Conservation (phyloP, 1,140 invertebrate species). For the Heliconius hermathena region DNA sequence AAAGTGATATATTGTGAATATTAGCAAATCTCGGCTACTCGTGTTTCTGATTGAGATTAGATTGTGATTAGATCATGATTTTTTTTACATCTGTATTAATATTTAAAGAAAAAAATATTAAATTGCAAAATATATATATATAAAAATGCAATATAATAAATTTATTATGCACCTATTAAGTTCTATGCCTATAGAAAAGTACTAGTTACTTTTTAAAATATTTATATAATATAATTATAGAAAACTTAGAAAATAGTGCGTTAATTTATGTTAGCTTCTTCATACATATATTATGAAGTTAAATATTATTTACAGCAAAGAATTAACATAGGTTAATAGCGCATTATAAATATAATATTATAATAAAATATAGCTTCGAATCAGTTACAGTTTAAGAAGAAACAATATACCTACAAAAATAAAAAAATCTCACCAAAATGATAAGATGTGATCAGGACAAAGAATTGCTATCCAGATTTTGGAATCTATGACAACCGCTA, state of each 20-base stretch:
- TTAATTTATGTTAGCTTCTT: no score
- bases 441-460: slow-evolving; percentile 34
- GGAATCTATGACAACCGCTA: slow-evolving; percentile 62
- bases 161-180: neutral
- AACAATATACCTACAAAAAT: neutral
- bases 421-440: slow-evolving; percentile 34
- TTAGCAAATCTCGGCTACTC: slow-evolving; percentile 5
- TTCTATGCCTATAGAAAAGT: neutral
- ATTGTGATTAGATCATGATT: slow-evolving; percentile 20
- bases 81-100: neutral
- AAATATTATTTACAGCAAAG: neutral
- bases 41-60: slow-evolving; percentile 28
- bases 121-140: neutral
- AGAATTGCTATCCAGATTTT: slow-evolving; percentile 11
- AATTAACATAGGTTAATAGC: neutral
- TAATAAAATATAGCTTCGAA: no score
- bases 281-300: neutral
- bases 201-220: neutral
- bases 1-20: neutral
- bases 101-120: neutral
- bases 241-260: no score
- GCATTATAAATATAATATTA: neutral
- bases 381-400: no score
- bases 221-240: no score
- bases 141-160: neutral